Evolutionary conservation across 2,797 vertebrate genomes (phyloP).

Genomic region (Leptoclinus maculatus): DNA sequence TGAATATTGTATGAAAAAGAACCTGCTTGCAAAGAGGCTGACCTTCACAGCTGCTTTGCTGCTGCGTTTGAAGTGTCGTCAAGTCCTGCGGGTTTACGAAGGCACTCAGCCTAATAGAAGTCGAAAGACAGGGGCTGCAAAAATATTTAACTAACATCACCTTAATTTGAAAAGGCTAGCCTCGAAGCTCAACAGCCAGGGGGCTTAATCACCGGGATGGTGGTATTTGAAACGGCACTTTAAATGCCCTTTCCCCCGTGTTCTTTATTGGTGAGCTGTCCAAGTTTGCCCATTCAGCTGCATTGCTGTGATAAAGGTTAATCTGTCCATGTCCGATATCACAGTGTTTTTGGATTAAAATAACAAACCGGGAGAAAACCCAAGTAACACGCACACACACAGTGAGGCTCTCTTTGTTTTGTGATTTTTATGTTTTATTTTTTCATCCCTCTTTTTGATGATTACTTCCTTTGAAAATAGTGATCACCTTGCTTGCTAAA

Average conservation of each 20-base stretch:
- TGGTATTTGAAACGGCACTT: conserved; percentile 74
- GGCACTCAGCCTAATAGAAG: conserved; percentile 69
- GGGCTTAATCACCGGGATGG: conserved; percentile 68
- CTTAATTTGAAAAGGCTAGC: conserved; percentile 77
- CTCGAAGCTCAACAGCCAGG: conserved; percentile 60
- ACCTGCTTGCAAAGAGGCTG: conserved; percentile 71
- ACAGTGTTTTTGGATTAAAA: conserved; percentile 73
- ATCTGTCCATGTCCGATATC: conserved; percentile 76
- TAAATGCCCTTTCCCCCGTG: conserved; percentile 75
- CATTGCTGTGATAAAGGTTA: conserved; percentile 77
- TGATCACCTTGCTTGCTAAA: conserved; percentile 15
- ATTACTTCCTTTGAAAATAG: conserved; percentile 33
- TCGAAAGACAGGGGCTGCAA: conserved; percentile 63
- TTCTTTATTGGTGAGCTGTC: conserved; percentile 78
- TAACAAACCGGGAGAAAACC: conserved; percentile 66
- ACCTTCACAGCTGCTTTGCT: conserved; percentile 78
- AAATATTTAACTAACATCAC: conserved; percentile 73
- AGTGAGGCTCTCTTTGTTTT: conserved; percentile 9
- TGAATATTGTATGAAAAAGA: conserved; percentile 83
- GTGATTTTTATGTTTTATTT: conserved; percentile 11
- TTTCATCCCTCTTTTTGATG: neutral
- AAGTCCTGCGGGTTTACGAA: conserved; percentile 65
- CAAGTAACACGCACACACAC: conserved; percentile 16
- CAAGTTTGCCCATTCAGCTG: conserved; percentile 63
- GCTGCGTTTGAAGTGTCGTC: conserved; percentile 74